These are phyloP conservation scores for Aegotheles bennettii DNA, from an alignment of 2,113 vertebrate species.

Conservation along the genomic window DNA sequence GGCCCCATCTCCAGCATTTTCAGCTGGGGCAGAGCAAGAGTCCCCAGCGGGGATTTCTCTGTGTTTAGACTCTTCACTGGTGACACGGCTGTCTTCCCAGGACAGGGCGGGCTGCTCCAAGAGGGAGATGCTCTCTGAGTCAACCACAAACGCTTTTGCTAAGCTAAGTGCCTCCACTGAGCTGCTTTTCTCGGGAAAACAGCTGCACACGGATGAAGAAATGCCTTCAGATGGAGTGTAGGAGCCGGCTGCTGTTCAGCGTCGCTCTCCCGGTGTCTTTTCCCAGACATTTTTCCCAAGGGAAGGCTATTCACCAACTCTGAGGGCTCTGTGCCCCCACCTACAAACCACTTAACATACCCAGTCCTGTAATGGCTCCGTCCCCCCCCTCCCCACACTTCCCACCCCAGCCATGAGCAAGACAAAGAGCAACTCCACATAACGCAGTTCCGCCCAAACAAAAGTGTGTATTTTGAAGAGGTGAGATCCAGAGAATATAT, in stretches of 20 bases:
- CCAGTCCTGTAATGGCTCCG: neutral
- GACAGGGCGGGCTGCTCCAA: neutral
- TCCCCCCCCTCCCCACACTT: neutral
- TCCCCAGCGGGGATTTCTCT: neutral
- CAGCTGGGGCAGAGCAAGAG: neutral
- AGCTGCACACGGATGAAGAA: neutral
- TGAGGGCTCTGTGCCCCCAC: neutral
- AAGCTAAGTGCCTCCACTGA: neutral
- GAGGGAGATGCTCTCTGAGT: neutral
- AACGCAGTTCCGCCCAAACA: neutral
- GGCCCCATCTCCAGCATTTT: slow-evolving; percentile 7
- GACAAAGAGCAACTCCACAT: neutral
- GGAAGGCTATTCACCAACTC: neutral
- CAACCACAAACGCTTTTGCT: neutral
- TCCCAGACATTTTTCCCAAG: neutral
- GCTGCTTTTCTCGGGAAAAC: neutral
- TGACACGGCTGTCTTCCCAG: neutral
- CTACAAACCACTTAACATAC: neutral
- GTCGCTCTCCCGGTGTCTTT: neutral
- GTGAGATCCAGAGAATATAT: too few species aligned
- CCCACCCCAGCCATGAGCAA: fast-evolving
- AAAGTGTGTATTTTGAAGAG: neutral
- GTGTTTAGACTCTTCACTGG: neutral
- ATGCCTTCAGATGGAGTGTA: neutral
- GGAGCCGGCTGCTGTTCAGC: neutral